Evolutionary conservation across 2,113 vertebrate species (phyloP).

Genomic region (Marmota flaviventris): DNA sequence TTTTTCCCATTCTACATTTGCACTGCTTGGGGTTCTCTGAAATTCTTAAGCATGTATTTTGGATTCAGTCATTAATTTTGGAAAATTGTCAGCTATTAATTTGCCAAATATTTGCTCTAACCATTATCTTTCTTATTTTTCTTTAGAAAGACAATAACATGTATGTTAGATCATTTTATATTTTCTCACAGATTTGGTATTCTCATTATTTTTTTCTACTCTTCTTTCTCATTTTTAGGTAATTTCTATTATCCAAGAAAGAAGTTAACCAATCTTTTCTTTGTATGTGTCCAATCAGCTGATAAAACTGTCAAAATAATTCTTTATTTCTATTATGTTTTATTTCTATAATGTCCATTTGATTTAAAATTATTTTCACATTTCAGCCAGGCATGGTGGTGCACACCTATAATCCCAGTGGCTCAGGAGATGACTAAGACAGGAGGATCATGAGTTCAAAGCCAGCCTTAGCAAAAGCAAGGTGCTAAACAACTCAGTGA

Average conservation of each 20-base stretch:
- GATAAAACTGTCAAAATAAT: neutral
- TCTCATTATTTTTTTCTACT: neutral
- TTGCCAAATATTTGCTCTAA: neutral
- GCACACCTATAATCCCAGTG: too few relatives aligned
- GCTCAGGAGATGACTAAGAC: too few relatives aligned
- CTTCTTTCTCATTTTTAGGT: neutral
- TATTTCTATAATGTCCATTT: neutral
- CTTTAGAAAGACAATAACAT: neutral
- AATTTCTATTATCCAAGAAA: neutral
- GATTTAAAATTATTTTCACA: neutral
- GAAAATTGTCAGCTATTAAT: neutral
- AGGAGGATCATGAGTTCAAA: too few relatives aligned
- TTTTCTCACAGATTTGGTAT: neutral
- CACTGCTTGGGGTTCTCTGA: neutral
- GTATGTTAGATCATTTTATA: neutral
- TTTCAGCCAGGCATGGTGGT: neutral
- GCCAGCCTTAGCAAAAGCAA: too few relatives aligned
- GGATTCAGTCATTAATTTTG: neutral
- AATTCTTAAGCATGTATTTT: neutral
- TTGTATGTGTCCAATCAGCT: neutral
- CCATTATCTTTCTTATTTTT: neutral
- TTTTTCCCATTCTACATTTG: neutral
- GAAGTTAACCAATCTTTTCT: neutral
- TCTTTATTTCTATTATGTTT: neutral
- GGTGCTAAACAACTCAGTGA: too few relatives aligned